Evolutionary conservation across 2,888 invertebrate genomes (phyloP), one percentile per base, ranked within the genome.

Genomic region (Periphyllus acericola): DNA sequence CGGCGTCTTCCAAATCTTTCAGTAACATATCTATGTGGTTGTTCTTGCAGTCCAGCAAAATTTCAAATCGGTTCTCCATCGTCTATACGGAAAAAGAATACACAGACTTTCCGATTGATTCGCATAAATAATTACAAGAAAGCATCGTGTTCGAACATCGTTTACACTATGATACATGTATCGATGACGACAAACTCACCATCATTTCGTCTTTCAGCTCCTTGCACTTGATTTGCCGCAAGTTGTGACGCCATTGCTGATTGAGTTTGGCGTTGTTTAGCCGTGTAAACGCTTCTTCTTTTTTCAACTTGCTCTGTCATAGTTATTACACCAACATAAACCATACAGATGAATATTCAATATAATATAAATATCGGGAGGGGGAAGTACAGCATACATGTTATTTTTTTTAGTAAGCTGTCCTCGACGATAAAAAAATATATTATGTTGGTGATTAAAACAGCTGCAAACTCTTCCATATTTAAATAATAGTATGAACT

Each of bases 261-360:
- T 96, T 96, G 84, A 97, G 94, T 92, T 97, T 97, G 0, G 96
- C 96, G 89, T 94, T 93, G 91, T 97, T 97, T 82, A 96, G 92
- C 81, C 96, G 94, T 4, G 95, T 94, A 91, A 95, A 96, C 0
- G 94, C 94, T 91, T 96, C 96, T 91, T 97, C 97, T 89, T 94
- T 95, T 91, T 95, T 95, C 14, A 96, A 92, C 93, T 97, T 97
- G 91, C 95, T 96, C 96, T 96, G 91, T 46, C n/a, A n/a, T 46
- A 11, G 46, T 14, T 1, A 14, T 46, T 14, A 46, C 3, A 14
- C 46, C 14, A 46, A 46, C 11, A 46, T 14, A 46, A 46, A 46
- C 14, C 46, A 46, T 46, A n/a, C n/a, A 46, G 14, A 6, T 36
- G 6, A 3, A 36, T 36, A 46, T 1, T 14, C 46, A 46, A 46